Conservation (phyloP, 2,113 vertebrate genomes). For the Symphodus melops region DNA sequence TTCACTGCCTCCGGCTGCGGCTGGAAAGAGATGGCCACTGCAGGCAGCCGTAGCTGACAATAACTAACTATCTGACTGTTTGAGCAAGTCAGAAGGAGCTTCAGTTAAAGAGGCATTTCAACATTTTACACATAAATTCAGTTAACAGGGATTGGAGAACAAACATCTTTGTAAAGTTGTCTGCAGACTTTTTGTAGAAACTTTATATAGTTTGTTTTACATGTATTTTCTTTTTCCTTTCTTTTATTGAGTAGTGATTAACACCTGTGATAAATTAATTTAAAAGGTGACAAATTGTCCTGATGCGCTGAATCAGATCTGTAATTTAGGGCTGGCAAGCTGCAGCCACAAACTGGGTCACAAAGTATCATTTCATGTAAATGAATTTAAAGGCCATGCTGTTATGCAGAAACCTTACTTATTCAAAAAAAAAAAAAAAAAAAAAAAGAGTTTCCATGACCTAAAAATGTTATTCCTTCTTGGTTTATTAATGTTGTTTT, state of each 20-base stretch:
- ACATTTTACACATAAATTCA: neutral
- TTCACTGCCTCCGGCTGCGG: constrained; percentile 37
- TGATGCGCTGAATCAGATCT: neutral
- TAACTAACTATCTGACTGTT: neutral
- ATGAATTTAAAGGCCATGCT: constrained; percentile 22
- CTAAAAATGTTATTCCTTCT: constrained; percentile 36
- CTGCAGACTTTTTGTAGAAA: no score
- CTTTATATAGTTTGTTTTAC: neutral
- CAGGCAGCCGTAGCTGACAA: neutral
- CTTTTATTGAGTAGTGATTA: neutral
- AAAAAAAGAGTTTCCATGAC: constrained; percentile 23
- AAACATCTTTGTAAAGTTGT: no score
- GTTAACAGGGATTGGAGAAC: no score
- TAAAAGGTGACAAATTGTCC: neutral
- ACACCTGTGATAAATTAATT: neutral
- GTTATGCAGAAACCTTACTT: constrained; percentile 9
- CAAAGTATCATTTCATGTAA: constrained; percentile 2
- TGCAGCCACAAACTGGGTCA: constrained; percentile 27
- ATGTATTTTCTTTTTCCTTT: no score
- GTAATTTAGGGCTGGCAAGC: neutral
- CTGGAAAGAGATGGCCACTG: neutral
- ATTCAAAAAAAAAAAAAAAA: constrained; percentile 32
- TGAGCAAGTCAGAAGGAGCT: neutral
- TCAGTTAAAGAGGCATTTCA: neutral
- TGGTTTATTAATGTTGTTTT: constrained; percentile 59